Conservation (phyloP, 1,140 invertebrate species). For the Patella vulgata region DNA sequence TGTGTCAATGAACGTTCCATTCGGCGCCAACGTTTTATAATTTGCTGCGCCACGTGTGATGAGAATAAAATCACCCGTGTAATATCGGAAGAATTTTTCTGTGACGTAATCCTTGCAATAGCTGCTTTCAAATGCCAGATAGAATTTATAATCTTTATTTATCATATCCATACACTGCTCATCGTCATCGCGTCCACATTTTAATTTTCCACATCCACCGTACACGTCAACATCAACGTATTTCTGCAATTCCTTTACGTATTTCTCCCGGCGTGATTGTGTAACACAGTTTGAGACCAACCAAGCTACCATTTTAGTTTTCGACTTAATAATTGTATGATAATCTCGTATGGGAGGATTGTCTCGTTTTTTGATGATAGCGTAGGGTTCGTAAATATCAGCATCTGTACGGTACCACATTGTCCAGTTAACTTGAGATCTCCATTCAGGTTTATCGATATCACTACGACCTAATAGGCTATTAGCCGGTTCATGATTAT, state of each 20-base stretch:
- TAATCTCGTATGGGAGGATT: not conserved
- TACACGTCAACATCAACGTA: constrained; percentile 75
- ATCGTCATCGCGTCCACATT: constrained; percentile 59
- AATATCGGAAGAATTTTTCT: constrained; percentile 67
- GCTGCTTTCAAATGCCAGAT: constrained; percentile 81
- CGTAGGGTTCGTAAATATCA: constrained; percentile 33
- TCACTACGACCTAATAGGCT: too few species aligned
- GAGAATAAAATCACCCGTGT: constrained; percentile 5
- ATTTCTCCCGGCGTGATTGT: constrained; percentile 69
- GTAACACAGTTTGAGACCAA: constrained; percentile 65
- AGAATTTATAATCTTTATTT: constrained; percentile 95
- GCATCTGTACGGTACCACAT: constrained; percentile 45
- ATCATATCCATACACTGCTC: constrained; percentile 85
- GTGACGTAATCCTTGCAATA: constrained; percentile 65
- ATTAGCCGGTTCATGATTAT: too few species aligned
- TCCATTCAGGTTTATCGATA: constrained; percentile 8
- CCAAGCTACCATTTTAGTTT: constrained; percentile 24
- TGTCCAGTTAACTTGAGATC: constrained; percentile 44
- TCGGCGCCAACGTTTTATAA: constrained; percentile 49
- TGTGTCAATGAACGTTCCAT: constrained; percentile 89
- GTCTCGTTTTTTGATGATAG: constrained; percentile 9
- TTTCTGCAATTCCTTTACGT: constrained; percentile 70
- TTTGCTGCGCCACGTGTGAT: constrained; percentile 66
- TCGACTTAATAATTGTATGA: not conserved
- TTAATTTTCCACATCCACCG: constrained; percentile 71